phyloP scores from a whole-genome alignment of 2,888 invertebrate species.

The Phasia obesa region DNA sequence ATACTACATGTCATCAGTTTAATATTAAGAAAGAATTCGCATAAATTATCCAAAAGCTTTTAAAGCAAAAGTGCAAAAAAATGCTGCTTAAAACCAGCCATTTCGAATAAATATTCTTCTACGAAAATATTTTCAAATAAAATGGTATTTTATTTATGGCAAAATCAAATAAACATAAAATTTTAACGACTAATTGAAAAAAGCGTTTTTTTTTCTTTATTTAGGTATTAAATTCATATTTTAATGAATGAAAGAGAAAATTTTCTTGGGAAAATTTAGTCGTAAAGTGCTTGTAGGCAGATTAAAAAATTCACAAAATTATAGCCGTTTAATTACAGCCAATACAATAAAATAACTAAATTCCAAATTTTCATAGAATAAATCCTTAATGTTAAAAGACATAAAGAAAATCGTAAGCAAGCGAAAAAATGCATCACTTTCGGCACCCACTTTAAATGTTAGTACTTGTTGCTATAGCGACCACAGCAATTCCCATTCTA shows the following conservation, averaged over 20 bases:
- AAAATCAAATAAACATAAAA: slow-evolving; percentile 10
- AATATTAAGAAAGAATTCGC: not conserved
- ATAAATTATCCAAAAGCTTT: slow-evolving; percentile 41
- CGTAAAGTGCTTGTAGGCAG: too few species aligned
- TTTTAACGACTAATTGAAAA: not conserved
- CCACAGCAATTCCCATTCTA: too few species aligned
- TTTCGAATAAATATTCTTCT: not conserved
- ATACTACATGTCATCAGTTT: slow-evolving; percentile 5
- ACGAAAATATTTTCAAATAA: slow-evolving; percentile 9
- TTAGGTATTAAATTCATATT: not conserved
- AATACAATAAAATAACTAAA: too few species aligned
- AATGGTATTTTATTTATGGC: slow-evolving; percentile 14
- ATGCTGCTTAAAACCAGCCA: not conserved
- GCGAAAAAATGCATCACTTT: too few species aligned
- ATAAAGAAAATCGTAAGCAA: too few species aligned
- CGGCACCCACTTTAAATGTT: too few species aligned
- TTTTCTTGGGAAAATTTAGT: not conserved
- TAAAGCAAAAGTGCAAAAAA: not conserved
- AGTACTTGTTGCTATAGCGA: too few species aligned
- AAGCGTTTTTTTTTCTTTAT: slow-evolving; percentile 1
- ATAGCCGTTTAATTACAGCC: too few species aligned
- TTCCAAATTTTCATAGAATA: too few species aligned
- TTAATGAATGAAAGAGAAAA: not conserved
- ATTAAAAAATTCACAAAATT: too few species aligned
- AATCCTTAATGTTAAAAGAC: too few species aligned